A percentile compares a stretch with the other conserved stretches of the same genome.
These are phyloP conservation scores for Sebastiscus tertius DNA, from an alignment of 2,797 vertebrate species.

Conservation along the genomic window DNA sequence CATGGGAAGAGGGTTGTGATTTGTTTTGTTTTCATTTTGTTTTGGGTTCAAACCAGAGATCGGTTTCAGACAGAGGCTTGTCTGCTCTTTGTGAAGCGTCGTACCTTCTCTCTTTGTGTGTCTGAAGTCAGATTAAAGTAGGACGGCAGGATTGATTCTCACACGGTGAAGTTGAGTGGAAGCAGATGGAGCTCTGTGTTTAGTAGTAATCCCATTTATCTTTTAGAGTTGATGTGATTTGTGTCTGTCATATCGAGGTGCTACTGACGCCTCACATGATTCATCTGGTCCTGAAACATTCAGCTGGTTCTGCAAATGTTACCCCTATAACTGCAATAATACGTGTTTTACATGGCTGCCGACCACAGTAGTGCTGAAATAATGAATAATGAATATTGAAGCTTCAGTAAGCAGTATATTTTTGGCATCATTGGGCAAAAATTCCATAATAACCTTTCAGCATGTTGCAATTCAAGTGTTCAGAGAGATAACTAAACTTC, in stretches of 20 bases:
- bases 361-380: too few relatives aligned
- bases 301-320: not conserved
- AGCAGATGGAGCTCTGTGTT: constrained; percentile 24
- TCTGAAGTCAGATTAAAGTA: constrained; percentile 6
- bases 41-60: constrained; percentile 62
- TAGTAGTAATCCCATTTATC: not conserved
- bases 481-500: too few relatives aligned
- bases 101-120: not conserved
- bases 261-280: not conserved
- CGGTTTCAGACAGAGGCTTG: constrained; percentile 59
- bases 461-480: too few relatives aligned
- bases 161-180: constrained; percentile 30
- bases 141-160: constrained; percentile 18
- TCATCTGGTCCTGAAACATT: not conserved
- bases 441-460: too few relatives aligned
- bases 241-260: not conserved
- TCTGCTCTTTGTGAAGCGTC: constrained; percentile 27
- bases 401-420: too few relatives aligned
- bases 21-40: constrained; percentile 85
- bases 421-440: too few relatives aligned
- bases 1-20: constrained; percentile 66
- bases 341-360: not conserved
- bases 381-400: too few relatives aligned
- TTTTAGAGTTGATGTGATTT: not conserved
- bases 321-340: too few relatives aligned